Evolutionary conservation across 2,797 vertebrate species (phyloP).

Genomic region (Chloroceryle amazona): DNA sequence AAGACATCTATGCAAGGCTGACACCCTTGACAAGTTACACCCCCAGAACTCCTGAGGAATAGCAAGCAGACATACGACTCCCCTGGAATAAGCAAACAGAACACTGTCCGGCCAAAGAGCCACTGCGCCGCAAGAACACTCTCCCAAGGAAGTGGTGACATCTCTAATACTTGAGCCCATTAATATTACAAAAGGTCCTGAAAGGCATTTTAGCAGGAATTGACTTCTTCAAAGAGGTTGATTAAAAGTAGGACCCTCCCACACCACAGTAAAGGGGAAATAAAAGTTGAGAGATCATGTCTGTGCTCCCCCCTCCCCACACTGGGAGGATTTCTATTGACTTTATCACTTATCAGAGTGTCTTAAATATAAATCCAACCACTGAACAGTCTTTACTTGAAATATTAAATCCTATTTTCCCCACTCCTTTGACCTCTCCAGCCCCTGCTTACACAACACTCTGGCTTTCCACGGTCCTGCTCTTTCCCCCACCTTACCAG

Average conservation of each 20-base stretch:
- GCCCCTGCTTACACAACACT: not conserved
- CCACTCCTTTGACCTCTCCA: not conserved
- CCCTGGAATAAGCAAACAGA: not conserved
- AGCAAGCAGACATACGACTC: not conserved
- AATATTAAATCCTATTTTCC: not conserved
- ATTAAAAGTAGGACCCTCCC: not conserved
- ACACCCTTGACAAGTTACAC: not conserved
- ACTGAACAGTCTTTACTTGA: not conserved
- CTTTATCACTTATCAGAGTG: not conserved
- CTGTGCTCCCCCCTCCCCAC: accelerated
- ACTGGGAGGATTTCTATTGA: not conserved
- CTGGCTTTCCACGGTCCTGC: not conserved
- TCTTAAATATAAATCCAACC: not conserved
- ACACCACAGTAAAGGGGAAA: not conserved
- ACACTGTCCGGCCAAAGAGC: not conserved
- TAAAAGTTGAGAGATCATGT: not conserved
- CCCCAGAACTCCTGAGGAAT: not conserved
- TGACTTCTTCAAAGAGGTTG: not conserved
- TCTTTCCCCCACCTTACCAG: not conserved
- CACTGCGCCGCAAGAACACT: not conserved
- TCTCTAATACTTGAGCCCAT: not conserved
- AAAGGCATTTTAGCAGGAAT: not conserved
- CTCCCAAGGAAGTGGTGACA: not conserved
- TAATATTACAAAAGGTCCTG: not conserved
- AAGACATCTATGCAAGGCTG: not conserved